These are phyloP conservation scores for Plecotus auritus DNA, from an alignment of 2,113 vertebrate genomes.

Conservation along the genomic window DNA sequence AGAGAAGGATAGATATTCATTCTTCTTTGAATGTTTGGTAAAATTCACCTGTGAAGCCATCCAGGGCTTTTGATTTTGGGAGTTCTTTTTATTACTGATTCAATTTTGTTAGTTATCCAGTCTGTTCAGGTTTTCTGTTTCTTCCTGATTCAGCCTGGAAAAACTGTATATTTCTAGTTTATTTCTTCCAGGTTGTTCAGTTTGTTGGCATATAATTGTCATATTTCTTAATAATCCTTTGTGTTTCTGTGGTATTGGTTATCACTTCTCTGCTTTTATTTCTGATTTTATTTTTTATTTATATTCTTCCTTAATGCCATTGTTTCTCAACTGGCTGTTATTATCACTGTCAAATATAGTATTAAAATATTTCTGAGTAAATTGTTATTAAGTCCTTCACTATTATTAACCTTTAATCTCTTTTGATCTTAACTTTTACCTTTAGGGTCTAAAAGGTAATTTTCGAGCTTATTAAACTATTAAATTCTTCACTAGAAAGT, in stretches of 20 bases:
- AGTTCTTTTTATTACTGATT: background rate
- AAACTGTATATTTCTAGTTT: background rate
- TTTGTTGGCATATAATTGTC: background rate
- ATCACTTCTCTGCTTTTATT: background rate
- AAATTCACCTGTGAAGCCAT: background rate
- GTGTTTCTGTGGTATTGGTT: background rate
- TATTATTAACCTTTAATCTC: conserved; percentile 47
- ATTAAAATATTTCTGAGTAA: conserved; percentile 24
- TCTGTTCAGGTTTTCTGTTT: background rate
- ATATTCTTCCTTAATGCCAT: background rate
- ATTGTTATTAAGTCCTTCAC: background rate
- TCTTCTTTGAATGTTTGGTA: background rate
- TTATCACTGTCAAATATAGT: background rate
- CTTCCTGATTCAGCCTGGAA: background rate
- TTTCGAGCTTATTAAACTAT: conserved; percentile 32
- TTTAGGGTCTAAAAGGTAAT: background rate
- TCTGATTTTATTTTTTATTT: background rate
- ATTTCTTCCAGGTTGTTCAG: background rate
- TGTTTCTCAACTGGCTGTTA: background rate
- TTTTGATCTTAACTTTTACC: conserved; percentile 24
- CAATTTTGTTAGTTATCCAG: background rate
- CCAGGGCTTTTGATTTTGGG: background rate
- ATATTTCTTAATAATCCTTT: background rate
- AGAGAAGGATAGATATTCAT: background rate
- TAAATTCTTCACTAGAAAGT: conserved; percentile 32